Evolutionary conservation across 2,888 invertebrate species (phyloP), one percentile per base, ranked within the genome.

Genomic region (Pandemis cinnamomeana): DNA sequence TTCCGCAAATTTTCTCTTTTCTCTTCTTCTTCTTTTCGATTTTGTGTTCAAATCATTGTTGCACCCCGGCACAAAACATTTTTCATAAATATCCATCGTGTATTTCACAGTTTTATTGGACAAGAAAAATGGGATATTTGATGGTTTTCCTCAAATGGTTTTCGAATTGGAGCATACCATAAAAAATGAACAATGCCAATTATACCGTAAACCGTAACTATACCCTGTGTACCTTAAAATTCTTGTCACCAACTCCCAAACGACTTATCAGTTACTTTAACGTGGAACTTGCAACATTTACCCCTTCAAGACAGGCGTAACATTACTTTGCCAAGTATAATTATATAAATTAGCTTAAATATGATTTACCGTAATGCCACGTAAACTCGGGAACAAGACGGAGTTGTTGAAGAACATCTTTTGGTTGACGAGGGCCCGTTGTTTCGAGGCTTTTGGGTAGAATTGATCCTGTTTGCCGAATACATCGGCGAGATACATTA

Each of bases 391-490:
- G 77, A 92, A 94, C 2, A 95, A 81, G 15, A 85, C 83, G 15
- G 90, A 89, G 20, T 86, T 83, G 74, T 95, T 89, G 78, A 94
- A 94, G 79, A 93, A 87, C 36, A 95, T 83, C 75, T 88, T 83
- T 76, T 94, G 93, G 80, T 95, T 89, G 20, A 95, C 83, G 2
- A 87, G 75, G 0, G 94, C 93, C 71, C 95, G 84, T 73, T 84
- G 82, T 69, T 88, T 79, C 0, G 88, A 80, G 76, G 95, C 94
- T 76, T 89, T 91, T 0, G 95, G 95, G 79, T 95, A 95, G 20
- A 95, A 82, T 2, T 85, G 77, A 72, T 94, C 91, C 76, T 91
- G 84, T 76, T 90, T 88, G 1, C 87, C 93, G 78, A 95, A 95
- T 78, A 91, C 92, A 58, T 87, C 87, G 0, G 87, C 88, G 66